Evolutionary conservation across 2,113 vertebrate species (phyloP), one percentile per base, ranked within the genome.

Genomic region (Ardeotis arabs): DNA sequence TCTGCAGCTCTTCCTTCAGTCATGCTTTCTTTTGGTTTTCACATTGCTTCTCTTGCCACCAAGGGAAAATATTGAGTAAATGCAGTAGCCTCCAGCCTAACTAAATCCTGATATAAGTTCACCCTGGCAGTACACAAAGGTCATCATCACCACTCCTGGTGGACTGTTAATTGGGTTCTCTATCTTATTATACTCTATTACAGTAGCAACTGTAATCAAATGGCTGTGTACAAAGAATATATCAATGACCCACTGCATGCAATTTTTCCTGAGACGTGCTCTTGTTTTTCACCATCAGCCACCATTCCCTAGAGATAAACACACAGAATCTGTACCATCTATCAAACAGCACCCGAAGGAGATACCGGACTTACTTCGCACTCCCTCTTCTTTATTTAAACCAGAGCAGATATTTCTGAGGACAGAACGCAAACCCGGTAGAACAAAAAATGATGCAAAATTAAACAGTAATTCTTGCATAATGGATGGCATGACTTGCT

Each of bases 111-210:
- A 62, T n/a, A 7, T 2, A 66, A 74, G 33, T 45, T 85, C 27
- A 62, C 5, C 22, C 31, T 6, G 7, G 12, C 27, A 82, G 35
- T n/a, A 60, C 19, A 56, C 41, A 84, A 66, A 81, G 39, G 63
- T 16, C 69, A 69, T 69, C 55, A 47, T 41, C 69, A 74, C 59
- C 0, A 0, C 20, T 89, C 68, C 50, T 87, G 39, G 29, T 53
- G 68, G 41, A 77, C 35, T 81, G 59, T 53, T 96, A 89, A 94
- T 84, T 64, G 59, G 25, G 19, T 86, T 85, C 75, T 68, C 45
- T 80, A 29, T 62, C 55, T 86, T 62, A 39, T 73, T 80, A 91
- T 35, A 44, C 16, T 35, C 12, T 58, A 2, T 69, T 87, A 37
- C 25, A 72, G 62, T 21, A 87, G 41, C 0, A 2, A 59, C 52